Base-by-base conservation (phyloP, 2,113 vertebrate genomes). In the Lophura nycthemera region DNA sequence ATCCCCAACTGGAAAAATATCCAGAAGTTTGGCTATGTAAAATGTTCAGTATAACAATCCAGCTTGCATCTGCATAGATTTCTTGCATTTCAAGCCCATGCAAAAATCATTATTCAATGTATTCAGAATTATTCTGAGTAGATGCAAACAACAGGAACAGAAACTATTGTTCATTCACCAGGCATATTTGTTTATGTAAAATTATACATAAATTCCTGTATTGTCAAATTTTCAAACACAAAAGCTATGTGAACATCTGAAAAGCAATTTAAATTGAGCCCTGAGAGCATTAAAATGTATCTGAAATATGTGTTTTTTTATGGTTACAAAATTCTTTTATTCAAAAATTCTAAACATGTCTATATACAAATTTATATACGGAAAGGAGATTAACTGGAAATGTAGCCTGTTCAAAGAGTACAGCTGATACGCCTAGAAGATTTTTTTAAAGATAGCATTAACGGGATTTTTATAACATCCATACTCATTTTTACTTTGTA, bases 231-330 rank as follows among this genome's bases (percentile, higher is more conserved):
- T 79, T 85, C 78, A 94, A 87, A 91, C 57, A 25, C 20, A 79
- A 83, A 85, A 89, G 20, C n/a, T 79, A 36, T 73, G 18, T 64
- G 76, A 59, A 59, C 43, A 86, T 59, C 81, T 92, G 66, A 89
- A 57, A 92, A 91, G 69, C 40, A 57, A 79, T 72, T 82, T 89
- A 87, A 91, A 66, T 4, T 8, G 72, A 76, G 34, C 43, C 36
- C 22, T 1, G 1, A 72, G 34, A 82, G 34, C 48, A 85, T 85
- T 89, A 79, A 89, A 87, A 76, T 19, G 20, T n/a, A 79, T 47
- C 78, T 87, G 83, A 79, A 80, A 59, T 90, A 81, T 54, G 54
- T 81, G 54, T 11, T 59, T 52, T 83, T 87, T 88, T 92, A 92
- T 84, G 47, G 47, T 47, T 81, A 88, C 42, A 76, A 87, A 88